Conservation (phyloP, 2,113 vertebrate genomes). For the Phylloscopus whistleri region DNA sequence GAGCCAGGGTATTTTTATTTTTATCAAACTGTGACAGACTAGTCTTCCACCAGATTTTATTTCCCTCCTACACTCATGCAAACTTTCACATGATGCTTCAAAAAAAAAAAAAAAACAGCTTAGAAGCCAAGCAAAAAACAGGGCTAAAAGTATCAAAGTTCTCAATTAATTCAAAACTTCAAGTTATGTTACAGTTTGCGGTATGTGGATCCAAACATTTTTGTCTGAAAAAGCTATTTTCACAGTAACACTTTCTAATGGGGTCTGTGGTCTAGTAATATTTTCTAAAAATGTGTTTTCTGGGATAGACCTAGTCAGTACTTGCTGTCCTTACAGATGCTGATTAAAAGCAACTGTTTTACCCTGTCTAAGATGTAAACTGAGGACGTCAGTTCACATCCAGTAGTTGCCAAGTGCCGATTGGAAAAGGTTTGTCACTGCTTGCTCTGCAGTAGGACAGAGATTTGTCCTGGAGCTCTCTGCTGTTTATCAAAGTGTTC, state of each 20-base stretch:
- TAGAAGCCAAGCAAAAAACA: neutral
- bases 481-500: neutral
- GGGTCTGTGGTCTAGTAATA: neutral
- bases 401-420: neutral
- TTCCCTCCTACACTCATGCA: neutral
- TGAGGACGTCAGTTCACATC: neutral
- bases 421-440: neutral
- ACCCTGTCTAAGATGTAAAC: neutral
- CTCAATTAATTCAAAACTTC: neutral
- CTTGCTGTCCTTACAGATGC: neutral
- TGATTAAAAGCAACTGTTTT: neutral
- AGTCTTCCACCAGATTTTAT: constrained; percentile 15
- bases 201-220: neutral
- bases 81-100: neutral
- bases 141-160: neutral
- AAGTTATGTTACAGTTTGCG: neutral
- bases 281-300: neutral
- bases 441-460: neutral
- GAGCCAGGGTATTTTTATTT: constrained; percentile 7
- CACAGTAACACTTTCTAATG: neutral
- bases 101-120: neutral
- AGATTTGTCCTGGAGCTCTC: neutral
- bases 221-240: neutral
- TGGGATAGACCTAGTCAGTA: neutral
- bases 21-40: constrained; percentile 23